A percentile compares a stretch with the other conserved stretches of the same genome.
These are phyloP conservation scores for Struthio camelus DNA, from an alignment of 2,113 vertebrate species.

Conservation along the genomic window DNA sequence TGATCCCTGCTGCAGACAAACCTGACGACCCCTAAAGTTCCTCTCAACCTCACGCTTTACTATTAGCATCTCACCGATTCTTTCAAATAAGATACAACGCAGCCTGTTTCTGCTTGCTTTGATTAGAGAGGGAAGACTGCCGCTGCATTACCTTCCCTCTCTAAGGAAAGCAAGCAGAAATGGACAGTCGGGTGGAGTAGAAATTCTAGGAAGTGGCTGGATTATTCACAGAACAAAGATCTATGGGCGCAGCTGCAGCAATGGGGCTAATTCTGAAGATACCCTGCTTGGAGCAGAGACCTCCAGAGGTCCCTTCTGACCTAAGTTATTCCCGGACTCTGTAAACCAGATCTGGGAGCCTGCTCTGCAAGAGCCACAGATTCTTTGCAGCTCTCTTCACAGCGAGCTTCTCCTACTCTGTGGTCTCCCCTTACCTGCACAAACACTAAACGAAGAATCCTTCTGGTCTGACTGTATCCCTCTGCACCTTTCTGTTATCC, in stretches of 20 bases:
- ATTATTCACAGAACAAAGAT: no score
- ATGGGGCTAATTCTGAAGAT: neutral
- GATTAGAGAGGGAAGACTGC: no score
- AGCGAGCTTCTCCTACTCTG: neutral
- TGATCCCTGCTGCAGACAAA: neutral
- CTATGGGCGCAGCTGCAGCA: neutral
- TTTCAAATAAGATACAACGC: neutral
- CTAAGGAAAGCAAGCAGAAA: neutral
- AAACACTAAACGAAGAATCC: neutral
- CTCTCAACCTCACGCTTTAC: neutral
- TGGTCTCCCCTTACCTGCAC: neutral
- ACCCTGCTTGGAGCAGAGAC: neutral
- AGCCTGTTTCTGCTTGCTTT: neutral
- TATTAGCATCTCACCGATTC: neutral
- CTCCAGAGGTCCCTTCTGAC: neutral
- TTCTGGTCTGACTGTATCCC: neutral
- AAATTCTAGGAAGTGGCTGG: rapidly evolving
- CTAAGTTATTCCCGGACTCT: neutral
- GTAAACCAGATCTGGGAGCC: neutral
- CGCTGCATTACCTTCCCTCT: neutral
- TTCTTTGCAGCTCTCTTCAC: neutral
- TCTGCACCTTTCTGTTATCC: neutral
- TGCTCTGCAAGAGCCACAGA: neutral
- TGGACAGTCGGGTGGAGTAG: neutral
- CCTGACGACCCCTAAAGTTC: neutral